Evolutionary conservation across 2,888 invertebrate species (phyloP).

Genomic region (Sminthurinus aureus): DNA sequence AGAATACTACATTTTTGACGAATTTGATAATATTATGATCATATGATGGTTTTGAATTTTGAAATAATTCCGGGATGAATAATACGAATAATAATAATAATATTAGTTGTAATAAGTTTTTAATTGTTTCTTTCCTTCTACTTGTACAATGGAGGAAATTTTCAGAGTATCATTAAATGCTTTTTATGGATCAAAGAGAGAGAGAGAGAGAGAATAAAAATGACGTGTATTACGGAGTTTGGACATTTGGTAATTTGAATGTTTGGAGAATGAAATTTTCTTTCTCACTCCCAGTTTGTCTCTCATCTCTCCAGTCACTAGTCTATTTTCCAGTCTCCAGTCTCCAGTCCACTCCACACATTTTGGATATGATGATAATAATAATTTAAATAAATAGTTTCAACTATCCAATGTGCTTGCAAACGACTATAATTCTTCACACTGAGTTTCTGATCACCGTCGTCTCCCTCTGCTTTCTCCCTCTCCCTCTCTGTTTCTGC

Average conservation of each 20-base stretch:
- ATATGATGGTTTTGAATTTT: no score
- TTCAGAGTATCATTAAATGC: no score
- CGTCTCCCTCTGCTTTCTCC: not conserved
- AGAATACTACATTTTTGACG: no score
- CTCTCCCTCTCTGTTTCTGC: not conserved
- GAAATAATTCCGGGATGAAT: no score
- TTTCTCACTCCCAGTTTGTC: not conserved
- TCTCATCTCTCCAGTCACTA: not conserved
- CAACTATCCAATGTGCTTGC: constrained; percentile 26
- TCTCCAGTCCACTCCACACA: not conserved
- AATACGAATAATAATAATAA: no score
- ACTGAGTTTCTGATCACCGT: constrained; percentile 2
- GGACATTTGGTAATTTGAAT: not conserved
- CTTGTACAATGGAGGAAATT: not conserved
- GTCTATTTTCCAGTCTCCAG: not conserved
- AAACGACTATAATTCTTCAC: constrained; percentile 31
- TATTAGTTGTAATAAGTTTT: no score
- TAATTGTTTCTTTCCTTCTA: no score
- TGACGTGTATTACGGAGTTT: not conserved
- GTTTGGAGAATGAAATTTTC: not conserved
- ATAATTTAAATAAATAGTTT: constrained; percentile 25
- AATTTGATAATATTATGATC: no score
- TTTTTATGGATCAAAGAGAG: no score
- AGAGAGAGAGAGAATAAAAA: no score
- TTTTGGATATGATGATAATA: constrained; percentile 13